phyloP scores from a whole-genome alignment of 2,888 invertebrate genomes.

The Steinernema scapterisci region DNA sequence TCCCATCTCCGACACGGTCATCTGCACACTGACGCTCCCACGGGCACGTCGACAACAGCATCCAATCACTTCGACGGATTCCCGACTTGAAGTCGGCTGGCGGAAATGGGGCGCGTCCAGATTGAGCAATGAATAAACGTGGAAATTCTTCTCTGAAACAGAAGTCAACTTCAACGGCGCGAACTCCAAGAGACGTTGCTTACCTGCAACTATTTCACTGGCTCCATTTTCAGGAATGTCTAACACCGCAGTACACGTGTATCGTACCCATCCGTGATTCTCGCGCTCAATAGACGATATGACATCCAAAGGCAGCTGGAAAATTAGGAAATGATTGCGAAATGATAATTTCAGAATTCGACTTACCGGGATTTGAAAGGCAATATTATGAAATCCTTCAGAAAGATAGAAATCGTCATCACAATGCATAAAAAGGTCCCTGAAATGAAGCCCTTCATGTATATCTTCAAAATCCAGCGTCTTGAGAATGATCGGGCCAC shows the following conservation, averaged over 20 bases:
- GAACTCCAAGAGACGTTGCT: constrained; percentile 4
- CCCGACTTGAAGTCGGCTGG: constrained; percentile 49
- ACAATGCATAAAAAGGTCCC: constrained; percentile 59
- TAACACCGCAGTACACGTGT: constrained; percentile 61
- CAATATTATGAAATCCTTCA: constrained; percentile 58
- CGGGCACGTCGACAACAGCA: constrained; percentile 38
- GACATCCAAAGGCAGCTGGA: constrained; percentile 56
- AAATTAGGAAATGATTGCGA: constrained; percentile 10
- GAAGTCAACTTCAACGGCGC: too few species aligned
- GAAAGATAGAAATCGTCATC: constrained; percentile 56
- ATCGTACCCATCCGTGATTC: constrained; percentile 56
- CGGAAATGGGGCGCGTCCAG: constrained; percentile 64
- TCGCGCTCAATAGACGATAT: constrained; percentile 57
- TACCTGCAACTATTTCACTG: constrained; percentile 64
- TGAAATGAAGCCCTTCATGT: constrained; percentile 35
- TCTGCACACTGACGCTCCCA: constrained; percentile 29
- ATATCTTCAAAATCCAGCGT: too few species aligned
- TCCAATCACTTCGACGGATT: constrained; percentile 53
- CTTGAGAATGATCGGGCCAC: too few species aligned
- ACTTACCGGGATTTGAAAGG: constrained; percentile 50
- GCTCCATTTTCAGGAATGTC: constrained; percentile 64
- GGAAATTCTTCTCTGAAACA: constrained; percentile 55
- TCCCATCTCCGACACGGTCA: constrained; percentile 55
- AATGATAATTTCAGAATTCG: too few species aligned
- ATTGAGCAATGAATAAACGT: constrained; percentile 58